Base-by-base conservation (phyloP, 2,797 vertebrate genomes). In the Rhinogobio ventralis region DNA sequence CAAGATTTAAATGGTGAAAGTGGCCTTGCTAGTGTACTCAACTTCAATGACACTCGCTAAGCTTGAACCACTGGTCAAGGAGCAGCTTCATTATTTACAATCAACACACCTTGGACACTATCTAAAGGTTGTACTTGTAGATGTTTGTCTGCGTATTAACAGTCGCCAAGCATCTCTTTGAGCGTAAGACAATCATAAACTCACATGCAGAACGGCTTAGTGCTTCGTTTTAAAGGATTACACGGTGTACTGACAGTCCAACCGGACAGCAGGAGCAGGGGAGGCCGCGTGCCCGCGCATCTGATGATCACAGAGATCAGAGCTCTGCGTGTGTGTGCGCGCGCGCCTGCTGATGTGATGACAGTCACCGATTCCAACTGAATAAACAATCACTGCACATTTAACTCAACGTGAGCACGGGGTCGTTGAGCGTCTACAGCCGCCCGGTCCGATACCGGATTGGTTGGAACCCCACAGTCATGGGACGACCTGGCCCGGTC, bases 181-280 rank as follows among this genome's bases (percentile, higher is more conserved):
- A 51, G 67, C 8, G 49, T 30, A 51, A 84, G 66, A 80, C 84
- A 84, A 82, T 77, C 66, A 81, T 53, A n/a, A 82, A 86, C 88
- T 91, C 51, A 49, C 83, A 86, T 57, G 86, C 42, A 80, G 79
- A 89, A 57, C 81, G 39, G 84, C 86, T 87, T 89, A 90, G 57
- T 62, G 89, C 79, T 81, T 80, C 14, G 17, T 83, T 87, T 91
- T 81, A 90, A 82, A 84, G 90, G 92, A 94, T 92, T 91, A 92
- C 68, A 39, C 83, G 33, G 80, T 69, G 72, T 84, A 74, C 67
- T 60, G 87, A 79, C 62, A 64, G 25, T 51, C 46, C 79, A 77
- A 86, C 55, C 5, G 19, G 74, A 74, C 55, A 79, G 68, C 55
- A 51, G 71, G 7, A 67, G 39, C 62, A 62, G 17, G 85, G 30